phyloP scores from a whole-genome alignment of 2,797 vertebrate genomes.

The Sebastes minor region DNA sequence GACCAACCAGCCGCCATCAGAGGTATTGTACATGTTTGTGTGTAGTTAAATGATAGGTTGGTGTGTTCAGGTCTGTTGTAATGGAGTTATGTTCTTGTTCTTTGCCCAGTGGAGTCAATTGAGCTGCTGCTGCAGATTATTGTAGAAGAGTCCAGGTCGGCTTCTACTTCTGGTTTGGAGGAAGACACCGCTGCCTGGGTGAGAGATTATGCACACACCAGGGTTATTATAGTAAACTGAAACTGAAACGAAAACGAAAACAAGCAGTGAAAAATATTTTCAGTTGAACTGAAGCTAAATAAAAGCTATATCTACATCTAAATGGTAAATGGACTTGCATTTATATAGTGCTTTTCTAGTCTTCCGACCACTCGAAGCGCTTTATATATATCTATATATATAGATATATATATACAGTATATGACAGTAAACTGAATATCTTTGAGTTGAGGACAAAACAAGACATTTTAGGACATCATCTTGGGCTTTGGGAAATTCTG shows the following conservation, averaged over 20 bases:
- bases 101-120: slow-evolving; percentile 71
- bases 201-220: slow-evolving; percentile 6
- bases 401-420: too few species aligned
- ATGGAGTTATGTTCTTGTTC: slow-evolving; percentile 1
- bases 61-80: background rate
- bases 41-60: background rate
- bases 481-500: too few species aligned
- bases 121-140: slow-evolving; percentile 82
- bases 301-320: too few species aligned
- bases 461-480: too few species aligned
- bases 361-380: too few species aligned
- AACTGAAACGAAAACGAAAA: background rate
- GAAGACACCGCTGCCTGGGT: slow-evolving; percentile 68
- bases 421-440: too few species aligned
- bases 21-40: slow-evolving; percentile 55
- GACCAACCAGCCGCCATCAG: slow-evolving; percentile 72
- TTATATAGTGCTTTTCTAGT: too few species aligned
- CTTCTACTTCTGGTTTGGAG: slow-evolving; percentile 45
- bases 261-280: too few species aligned
- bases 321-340: too few species aligned
- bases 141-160: slow-evolving; percentile 62
- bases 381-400: too few species aligned
- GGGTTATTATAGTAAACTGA: background rate
- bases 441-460: too few species aligned
- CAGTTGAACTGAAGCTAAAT: too few species aligned